Conservation (phyloP, 2,113 vertebrate genomes). For the Elephantulus edwardii region DNA sequence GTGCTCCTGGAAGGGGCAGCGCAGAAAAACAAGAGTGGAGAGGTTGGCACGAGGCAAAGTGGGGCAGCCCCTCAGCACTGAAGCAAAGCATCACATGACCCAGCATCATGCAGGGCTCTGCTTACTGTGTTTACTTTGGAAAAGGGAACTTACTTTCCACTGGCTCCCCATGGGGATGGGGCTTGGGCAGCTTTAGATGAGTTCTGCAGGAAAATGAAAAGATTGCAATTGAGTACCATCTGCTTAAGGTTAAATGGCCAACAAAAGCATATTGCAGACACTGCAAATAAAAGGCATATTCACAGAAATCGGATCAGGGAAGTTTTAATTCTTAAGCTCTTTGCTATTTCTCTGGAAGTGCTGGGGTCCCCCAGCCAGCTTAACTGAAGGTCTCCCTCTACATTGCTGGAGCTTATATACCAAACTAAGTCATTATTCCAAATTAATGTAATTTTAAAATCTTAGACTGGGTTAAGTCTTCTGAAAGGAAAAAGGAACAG, state of each 20-base stretch:
- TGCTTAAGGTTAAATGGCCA: not conserved
- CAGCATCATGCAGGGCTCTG: not conserved
- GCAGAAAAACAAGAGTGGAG: conserved; percentile 54
- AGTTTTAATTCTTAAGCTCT: not conserved
- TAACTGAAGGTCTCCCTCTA: not conserved
- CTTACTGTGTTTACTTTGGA: not conserved
- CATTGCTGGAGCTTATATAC: not conserved
- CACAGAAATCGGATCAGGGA: not conserved
- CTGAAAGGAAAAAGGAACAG: not conserved
- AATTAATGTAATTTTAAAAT: not conserved
- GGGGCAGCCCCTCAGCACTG: not conserved
- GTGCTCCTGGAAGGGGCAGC: conserved; percentile 85
- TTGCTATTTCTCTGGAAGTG: not conserved
- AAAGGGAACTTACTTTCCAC: conserved; percentile 91
- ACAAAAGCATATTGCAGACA: not conserved
- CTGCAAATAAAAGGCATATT: conserved; percentile 38
- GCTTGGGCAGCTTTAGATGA: conserved; percentile 92
- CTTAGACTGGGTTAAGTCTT: not conserved
- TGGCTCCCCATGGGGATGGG: conserved; percentile 88
- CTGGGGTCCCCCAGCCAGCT: not conserved
- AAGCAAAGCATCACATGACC: not conserved
- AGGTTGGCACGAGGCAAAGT: not conserved
- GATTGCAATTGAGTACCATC: conserved; percentile 21
- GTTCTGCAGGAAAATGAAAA: conserved; percentile 85
- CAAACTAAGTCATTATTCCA: not conserved